Conservation (phyloP, 2,888 invertebrate genomes). For the Chesias legatella region DNA sequence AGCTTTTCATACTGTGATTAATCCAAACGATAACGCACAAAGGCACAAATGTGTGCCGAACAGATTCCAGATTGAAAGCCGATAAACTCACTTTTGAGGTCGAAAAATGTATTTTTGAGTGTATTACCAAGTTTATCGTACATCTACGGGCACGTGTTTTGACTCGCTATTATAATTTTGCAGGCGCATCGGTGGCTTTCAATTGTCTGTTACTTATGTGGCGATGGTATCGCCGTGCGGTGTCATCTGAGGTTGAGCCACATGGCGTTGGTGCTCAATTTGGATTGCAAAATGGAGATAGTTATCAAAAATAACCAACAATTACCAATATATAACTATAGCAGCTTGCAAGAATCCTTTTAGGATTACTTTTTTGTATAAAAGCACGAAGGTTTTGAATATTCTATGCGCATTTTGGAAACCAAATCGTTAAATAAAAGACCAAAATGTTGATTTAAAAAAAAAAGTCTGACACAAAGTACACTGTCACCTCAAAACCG, state of each 20-base stretch:
- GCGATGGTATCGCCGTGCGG: slow-evolving; percentile 40
- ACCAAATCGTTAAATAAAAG: slow-evolving; percentile 16
- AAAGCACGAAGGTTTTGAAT: no score
- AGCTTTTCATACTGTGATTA: slow-evolving; percentile 63
- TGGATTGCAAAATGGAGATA: slow-evolving; percentile 12
- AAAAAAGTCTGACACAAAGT: slow-evolving; percentile 31
- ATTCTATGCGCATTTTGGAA: no score
- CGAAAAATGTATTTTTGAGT: slow-evolving; percentile 58
- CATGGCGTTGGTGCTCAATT: slow-evolving; percentile 32
- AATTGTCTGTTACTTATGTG: slow-evolving; percentile 52
- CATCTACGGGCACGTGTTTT: slow-evolving; percentile 66
- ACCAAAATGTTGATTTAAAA: slow-evolving; percentile 9
- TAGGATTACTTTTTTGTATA: no score
- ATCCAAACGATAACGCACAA: slow-evolving; percentile 68
- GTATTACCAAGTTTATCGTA: slow-evolving; percentile 57
- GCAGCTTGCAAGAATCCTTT: neutral
- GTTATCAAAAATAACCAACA: neutral
- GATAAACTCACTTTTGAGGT: slow-evolving; percentile 70
- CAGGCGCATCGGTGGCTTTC: slow-evolving; percentile 44
- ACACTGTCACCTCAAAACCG: slow-evolving; percentile 37
- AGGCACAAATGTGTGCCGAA: slow-evolving; percentile 74
- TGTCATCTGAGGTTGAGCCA: slow-evolving; percentile 47
- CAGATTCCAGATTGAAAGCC: slow-evolving; percentile 73
- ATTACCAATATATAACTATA: neutral
- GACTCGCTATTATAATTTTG: slow-evolving; percentile 61